Evolutionary conservation across 2,797 vertebrate genomes (phyloP).

Genomic region (Hydrocynus forskahlii): DNA sequence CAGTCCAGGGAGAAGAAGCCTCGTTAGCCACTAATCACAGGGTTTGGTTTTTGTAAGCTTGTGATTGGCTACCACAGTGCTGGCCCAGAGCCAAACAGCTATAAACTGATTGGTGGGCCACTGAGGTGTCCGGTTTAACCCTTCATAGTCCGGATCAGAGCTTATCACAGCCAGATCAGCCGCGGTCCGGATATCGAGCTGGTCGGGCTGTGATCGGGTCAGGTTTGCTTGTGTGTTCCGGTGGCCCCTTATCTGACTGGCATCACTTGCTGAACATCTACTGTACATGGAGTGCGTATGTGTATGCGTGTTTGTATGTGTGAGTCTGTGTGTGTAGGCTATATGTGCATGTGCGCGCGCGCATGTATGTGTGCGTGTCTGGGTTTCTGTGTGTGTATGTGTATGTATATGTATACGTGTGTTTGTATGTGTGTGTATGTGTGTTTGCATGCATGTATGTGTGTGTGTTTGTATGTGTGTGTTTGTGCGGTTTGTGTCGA

Average conservation of each 20-base stretch:
- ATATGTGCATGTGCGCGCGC: constrained; percentile 20
- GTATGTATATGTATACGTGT: constrained; percentile 40
- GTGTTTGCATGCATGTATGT: too few relatives aligned
- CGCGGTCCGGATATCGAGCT: constrained; percentile 46
- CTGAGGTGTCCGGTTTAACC: constrained; percentile 34
- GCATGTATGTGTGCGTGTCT: not conserved
- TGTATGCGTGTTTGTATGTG: constrained; percentile 24
- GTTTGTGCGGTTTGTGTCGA: too few relatives aligned
- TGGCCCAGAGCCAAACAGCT: constrained; percentile 34
- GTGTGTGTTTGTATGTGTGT: constrained; percentile 33
- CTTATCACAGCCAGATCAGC: constrained; percentile 37
- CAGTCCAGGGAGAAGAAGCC: not conserved
- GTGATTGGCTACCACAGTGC: constrained; percentile 17
- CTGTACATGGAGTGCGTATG: too few relatives aligned
- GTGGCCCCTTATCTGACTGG: too few relatives aligned
- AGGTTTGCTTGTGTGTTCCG: constrained; percentile 48
- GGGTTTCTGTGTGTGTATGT: constrained; percentile 37
- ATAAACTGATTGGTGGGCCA: constrained; percentile 35
- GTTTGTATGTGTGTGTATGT: too few relatives aligned
- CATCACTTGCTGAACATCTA: too few relatives aligned
- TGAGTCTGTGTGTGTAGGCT: constrained; percentile 48
- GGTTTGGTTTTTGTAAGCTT: not conserved
- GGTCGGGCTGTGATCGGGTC: constrained; percentile 40
- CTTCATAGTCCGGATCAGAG: not conserved
- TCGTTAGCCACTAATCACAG: constrained; percentile 2